Base-by-base conservation (phyloP, 2,113 vertebrate genomes). In the Crotalus horridus region DNA sequence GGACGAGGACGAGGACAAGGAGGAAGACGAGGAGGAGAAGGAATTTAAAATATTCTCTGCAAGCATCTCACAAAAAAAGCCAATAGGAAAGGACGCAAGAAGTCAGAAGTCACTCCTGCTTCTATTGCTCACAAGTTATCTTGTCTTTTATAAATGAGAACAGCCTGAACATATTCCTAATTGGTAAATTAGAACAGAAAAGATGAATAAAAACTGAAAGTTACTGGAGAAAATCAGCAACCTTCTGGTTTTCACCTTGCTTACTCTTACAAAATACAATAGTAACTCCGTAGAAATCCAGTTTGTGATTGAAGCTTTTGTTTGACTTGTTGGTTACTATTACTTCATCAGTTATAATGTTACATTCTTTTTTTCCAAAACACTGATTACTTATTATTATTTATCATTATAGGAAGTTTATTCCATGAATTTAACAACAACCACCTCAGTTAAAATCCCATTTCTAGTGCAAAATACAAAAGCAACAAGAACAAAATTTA, bases 381-480 rank as follows among this genome's bases (percentile, higher is more conserved):
- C 90, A 90, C 10, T 51, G 54, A 3, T 91, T 90, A 74, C 74
- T 51, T 94, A 69, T 69, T 85, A 0, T 21, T 91, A 59, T 90
- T 89, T 88, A 94, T 88, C 46, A 85, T 0, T 69, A 89, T 20
- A 90, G 0, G 3, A 39, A 85, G 3, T 26, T 86, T 13, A 12
- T 85, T 2, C 2, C 1, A 58, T 69, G 0, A 12, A 87, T 88
- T 95, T 61, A 39, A 74, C 89, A 90, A 9, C 0, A 93, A 93
- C 64, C 39, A 6, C 8, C 21, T 85, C 58, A 87, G 5, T 0
- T 61, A 95, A 89, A 90, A 15, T 11, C n/a, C 21, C n/a, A 81
- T 93, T 12, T 12, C 53, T 2, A 92, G 2, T 58, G 87, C 58
- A 87, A 92, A 94, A 93, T 90, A 88, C 3, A 91, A 95, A 94